Percentiles rank a stretch among this genome's conserved stretches.
Evolutionary conservation across 2,113 vertebrate genomes (phyloP).

Genomic region (Pelmatolapia mariae): DNA sequence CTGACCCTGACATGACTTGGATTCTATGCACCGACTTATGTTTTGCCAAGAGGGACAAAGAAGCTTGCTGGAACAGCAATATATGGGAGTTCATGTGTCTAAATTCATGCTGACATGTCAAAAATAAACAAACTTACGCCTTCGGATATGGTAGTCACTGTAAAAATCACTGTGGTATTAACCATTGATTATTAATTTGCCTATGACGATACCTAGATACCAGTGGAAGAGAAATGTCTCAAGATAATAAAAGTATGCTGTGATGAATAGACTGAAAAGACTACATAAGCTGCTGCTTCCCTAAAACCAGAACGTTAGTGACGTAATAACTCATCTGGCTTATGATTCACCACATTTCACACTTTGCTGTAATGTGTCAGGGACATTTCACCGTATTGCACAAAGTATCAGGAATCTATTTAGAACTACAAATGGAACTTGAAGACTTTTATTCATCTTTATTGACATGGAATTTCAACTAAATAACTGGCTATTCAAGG

Average conservation of each 20-base stretch:
- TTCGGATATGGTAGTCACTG: neutral
- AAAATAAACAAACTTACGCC: neutral
- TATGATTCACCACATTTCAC: neutral
- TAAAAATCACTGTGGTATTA: neutral
- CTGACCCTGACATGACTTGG: conserved; percentile 11
- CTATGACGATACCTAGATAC: neutral
- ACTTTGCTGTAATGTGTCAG: fast-evolving
- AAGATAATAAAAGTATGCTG: neutral
- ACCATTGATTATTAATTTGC: neutral
- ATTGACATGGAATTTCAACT: neutral
- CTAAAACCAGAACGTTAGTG: neutral
- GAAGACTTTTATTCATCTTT: neutral
- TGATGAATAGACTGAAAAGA: neutral
- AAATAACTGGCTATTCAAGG: neutral
- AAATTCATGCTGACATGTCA: neutral
- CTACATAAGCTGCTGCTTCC: neutral
- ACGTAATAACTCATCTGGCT: neutral
- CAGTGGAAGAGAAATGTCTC: neutral
- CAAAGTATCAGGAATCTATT: neutral
- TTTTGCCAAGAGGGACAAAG: neutral
- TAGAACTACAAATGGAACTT: neutral
- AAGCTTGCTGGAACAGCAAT: neutral
- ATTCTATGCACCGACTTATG: neutral
- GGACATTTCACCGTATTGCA: neutral
- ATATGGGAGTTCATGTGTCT: neutral